Base-by-base conservation (phyloP, 2,888 invertebrate species). In the Stenotaenia linearis region DNA sequence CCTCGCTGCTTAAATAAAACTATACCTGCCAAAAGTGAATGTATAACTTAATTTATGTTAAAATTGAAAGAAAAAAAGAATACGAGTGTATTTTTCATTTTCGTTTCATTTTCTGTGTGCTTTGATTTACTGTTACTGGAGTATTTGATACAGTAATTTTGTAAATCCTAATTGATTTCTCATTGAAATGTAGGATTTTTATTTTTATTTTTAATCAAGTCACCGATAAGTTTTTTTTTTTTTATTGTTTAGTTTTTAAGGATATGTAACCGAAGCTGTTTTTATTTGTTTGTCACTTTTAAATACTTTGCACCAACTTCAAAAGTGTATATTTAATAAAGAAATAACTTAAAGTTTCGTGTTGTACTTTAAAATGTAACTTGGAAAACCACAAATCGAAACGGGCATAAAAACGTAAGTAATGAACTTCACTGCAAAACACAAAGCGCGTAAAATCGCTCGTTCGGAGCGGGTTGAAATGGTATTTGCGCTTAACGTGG, bases 11-110 rank as follows among this genome's bases (percentile, higher is more conserved):
- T 69, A 28, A 69, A n/a, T n/a, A n/a, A n/a, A n/a, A 69, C 25
- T 69, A 69, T 69, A 69, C 69, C 69, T 69, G 69, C 69, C 69
- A 28, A 69, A 61, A 69, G 28, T 69, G 28, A 69, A 69, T 69
- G 69, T 69, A 69, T 69, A 69, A 69, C 25, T 69, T 69, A 50
- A 50, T 50, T 50, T 69, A 69, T 69, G 25, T 69, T 69, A 25
- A 69, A 28, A 69, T 25, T 28, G 12, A 28, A 25, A 28, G n/a
- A n/a, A 69, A 69, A 4, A 28, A 69, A 18, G 18, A 50, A 50
- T 50, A 50, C 50, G 18, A 50, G 21, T 50, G 21, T 50, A 21
- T 18, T 50, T 50, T 50, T 50, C 18, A n/a, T n/a, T n/a, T n/a
- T n/a, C n/a, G 6, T 6, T 56, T 56, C 21, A n/a, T 1, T n/a